Evolutionary conservation across 2,113 vertebrate species (phyloP).

Genomic region (Sphaerodactylus townsendi): DNA sequence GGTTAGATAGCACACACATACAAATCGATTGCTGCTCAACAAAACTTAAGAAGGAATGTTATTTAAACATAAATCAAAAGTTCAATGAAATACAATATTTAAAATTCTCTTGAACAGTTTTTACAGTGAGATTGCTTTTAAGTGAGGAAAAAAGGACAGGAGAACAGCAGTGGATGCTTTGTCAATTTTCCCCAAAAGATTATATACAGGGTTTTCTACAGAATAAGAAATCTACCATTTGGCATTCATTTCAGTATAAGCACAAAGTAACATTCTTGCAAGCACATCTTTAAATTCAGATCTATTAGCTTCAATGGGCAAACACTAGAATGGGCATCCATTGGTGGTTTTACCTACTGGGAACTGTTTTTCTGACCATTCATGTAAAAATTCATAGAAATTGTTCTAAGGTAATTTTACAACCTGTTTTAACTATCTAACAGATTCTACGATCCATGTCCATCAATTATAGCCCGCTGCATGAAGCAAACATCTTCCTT

Average conservation of each 20-base stretch:
- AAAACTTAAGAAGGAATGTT: neutral
- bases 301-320: neutral
- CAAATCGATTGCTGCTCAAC: neutral
- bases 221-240: too few relatives aligned
- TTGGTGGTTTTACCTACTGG: neutral
- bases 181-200: too few relatives aligned
- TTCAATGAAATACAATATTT: neutral
- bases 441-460: too few relatives aligned
- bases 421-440: too few relatives aligned
- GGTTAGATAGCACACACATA: neutral
- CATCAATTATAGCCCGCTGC: too few relatives aligned
- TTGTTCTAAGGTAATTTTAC: too few relatives aligned
- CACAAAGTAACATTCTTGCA: too few relatives aligned
- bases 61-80: neutral
- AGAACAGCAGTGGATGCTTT: too few relatives aligned
- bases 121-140: neutral
- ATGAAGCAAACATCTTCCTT: neutral
- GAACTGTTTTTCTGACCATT: neutral
- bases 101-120: neutral
- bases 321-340: neutral
- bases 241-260: too few relatives aligned
- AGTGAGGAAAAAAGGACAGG: too few relatives aligned
- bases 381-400: neutral
- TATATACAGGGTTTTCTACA: too few relatives aligned
- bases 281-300: too few relatives aligned